Percentiles rank a stretch among this genome's conserved stretches.
Evolutionary conservation across 2,113 vertebrate genomes (phyloP).

Genomic region (Tragelaphus imberbis): DNA sequence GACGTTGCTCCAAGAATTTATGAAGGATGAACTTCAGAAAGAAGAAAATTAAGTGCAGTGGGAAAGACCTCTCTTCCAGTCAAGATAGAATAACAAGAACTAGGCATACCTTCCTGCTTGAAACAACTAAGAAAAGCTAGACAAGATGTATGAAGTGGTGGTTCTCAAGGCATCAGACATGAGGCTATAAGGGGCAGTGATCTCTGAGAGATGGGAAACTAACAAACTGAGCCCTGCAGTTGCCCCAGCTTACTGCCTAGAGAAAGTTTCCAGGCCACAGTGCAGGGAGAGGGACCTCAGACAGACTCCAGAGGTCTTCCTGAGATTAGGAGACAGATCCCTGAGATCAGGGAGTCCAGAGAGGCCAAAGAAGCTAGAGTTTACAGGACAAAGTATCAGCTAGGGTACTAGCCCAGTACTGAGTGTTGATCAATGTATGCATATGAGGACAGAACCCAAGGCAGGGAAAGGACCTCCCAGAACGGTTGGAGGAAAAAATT

Average conservation of each 20-base stretch:
- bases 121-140: not conserved
- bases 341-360: not conserved
- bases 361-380: not conserved
- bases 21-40: conserved; percentile 4
- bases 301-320: not conserved
- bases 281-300: not conserved
- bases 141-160: not conserved
- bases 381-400: not conserved
- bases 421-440: not conserved
- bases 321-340: not conserved
- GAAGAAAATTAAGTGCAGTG: not conserved
- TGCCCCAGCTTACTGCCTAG: not conserved
- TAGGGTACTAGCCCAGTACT: no score
- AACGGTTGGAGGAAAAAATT: not conserved
- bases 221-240: not conserved
- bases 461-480: not conserved
- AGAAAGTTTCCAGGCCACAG: not conserved
- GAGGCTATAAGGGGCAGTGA: not conserved
- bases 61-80: not conserved
- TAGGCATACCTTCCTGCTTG: not conserved
- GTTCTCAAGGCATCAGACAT: not conserved
- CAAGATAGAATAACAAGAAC: not conserved
- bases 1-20: not conserved
- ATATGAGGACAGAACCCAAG: not conserved
- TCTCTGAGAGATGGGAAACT: not conserved